Percentiles rank a stretch among this genome's conserved stretches.
Evolutionary conservation across 2,888 invertebrate genomes (phyloP).

Genomic region (Stenichneumon culpator): DNA sequence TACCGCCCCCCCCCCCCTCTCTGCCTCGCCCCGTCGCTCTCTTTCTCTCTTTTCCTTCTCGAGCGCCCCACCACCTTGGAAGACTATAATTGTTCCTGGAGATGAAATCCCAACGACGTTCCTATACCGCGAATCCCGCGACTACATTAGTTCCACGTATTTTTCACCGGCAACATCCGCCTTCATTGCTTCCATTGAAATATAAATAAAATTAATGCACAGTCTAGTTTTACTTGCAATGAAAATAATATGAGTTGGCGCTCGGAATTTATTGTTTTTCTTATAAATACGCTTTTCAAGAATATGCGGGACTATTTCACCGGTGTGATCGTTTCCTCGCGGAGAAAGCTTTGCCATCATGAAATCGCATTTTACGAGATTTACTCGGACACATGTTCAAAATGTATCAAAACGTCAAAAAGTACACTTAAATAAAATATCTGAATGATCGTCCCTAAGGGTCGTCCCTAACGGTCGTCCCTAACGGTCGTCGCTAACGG

Average conservation of each 20-base stretch:
- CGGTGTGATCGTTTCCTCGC: too few species aligned
- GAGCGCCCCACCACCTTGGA: conserved; percentile 51
- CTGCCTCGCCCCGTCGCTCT: conserved; percentile 8
- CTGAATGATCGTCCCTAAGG: too few species aligned
- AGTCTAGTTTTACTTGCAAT: not conserved
- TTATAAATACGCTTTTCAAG: not conserved
- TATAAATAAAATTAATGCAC: conserved; percentile 29
- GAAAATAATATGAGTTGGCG: not conserved
- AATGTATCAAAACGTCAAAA: too few species aligned
- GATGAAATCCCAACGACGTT: conserved; percentile 52
- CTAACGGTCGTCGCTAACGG: too few species aligned
- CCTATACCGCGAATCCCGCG: conserved; percentile 38
- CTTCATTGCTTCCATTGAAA: conserved; percentile 22
- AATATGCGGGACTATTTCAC: not conserved
- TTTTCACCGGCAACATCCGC: conserved; percentile 9
- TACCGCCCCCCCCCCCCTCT: conserved; percentile 71
- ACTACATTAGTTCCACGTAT: conserved; percentile 26
- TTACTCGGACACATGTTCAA: too few species aligned
- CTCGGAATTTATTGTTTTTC: not conserved
- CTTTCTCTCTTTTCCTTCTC: conserved; percentile 64
- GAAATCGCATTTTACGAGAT: too few species aligned
- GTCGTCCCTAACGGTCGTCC: too few species aligned
- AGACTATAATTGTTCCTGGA: conserved; percentile 51
- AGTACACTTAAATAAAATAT: too few species aligned
- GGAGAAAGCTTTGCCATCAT: too few species aligned